phyloP scores from a whole-genome alignment of 2,888 invertebrate species.

The Trissolcus japonicus region DNA sequence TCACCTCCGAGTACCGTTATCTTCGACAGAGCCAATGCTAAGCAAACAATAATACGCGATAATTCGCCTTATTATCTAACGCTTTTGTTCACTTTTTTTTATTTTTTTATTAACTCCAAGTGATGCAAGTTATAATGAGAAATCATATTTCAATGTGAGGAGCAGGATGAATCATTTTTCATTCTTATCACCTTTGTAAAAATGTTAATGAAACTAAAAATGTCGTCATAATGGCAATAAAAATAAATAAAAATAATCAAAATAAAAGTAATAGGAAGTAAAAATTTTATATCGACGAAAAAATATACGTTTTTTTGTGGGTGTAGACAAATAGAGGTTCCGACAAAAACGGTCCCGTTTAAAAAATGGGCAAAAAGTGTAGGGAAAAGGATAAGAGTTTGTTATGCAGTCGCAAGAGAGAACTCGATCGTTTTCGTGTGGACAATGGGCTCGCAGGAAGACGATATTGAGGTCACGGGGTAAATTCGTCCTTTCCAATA shows the following conservation, averaged over 20 bases:
- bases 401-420: slow-evolving; percentile 36
- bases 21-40: slow-evolving; percentile 27
- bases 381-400: slow-evolving; percentile 22
- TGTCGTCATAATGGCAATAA: too few relatives aligned
- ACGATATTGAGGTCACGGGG: slow-evolving; percentile 69
- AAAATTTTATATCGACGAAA: slow-evolving; percentile 3
- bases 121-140: slow-evolving; percentile 18
- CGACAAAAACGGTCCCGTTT: slow-evolving; percentile 15
- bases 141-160: too few relatives aligned
- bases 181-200: too few relatives aligned
- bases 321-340: slow-evolving; percentile 20
- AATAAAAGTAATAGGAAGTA: not conserved
- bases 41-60: slow-evolving; percentile 33
- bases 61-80: slow-evolving; percentile 34
- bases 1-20: slow-evolving; percentile 38
- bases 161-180: too few relatives aligned
- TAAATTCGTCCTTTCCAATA: slow-evolving; percentile 61
- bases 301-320: slow-evolving; percentile 17
- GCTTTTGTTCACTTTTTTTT: slow-evolving; percentile 9
- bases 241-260: too few relatives aligned
- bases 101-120: slow-evolving; percentile 14
- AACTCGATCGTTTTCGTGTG: slow-evolving; percentile 52
- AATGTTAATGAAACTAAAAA: too few relatives aligned
- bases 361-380: slow-evolving; percentile 32
- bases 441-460: slow-evolving; percentile 53